phyloP scores from a whole-genome alignment of 2,888 invertebrate genomes.

The Mechanitis messenoides region DNA sequence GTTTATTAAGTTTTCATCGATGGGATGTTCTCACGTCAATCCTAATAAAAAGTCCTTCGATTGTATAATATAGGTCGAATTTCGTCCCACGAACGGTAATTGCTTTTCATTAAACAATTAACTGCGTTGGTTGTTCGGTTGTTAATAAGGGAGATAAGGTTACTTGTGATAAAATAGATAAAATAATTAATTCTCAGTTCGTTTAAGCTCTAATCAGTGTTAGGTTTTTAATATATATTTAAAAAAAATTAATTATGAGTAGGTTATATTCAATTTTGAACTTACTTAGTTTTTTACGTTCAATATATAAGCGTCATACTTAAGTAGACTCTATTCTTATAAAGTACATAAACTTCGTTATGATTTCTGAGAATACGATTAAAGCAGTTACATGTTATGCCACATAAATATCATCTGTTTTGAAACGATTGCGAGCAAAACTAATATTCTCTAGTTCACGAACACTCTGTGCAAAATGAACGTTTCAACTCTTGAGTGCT shows the following conservation, averaged over 20 bases:
- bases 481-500: slow-evolving; percentile 39
- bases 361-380: slow-evolving; percentile 6
- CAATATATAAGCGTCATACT: no score
- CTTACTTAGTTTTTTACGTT: no score
- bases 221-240: no score
- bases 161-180: slow-evolving; percentile 16
- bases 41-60: slow-evolving; percentile 61
- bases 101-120: slow-evolving; percentile 67
- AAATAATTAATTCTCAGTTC: not conserved
- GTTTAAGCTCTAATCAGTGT: no score
- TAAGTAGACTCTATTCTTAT: no score
- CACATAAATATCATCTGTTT: slow-evolving; percentile 32
- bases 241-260: no score
- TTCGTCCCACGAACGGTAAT: slow-evolving; percentile 54
- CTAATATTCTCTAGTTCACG: slow-evolving; percentile 37
- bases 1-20: slow-evolving; percentile 25
- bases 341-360: not conserved
- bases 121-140: slow-evolving; percentile 34
- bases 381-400: slow-evolving; percentile 7
- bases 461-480: slow-evolving; percentile 38
- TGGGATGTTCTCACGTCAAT: slow-evolving; percentile 60
- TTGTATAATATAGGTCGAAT: slow-evolving; percentile 52
- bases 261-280: no score
- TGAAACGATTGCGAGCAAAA: slow-evolving; percentile 34
- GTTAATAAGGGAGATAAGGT: slow-evolving; percentile 29